Evolutionary conservation across 2,797 vertebrate genomes (phyloP), one percentile per base, ranked within the genome.

Genomic region (Liasis olivaceus): DNA sequence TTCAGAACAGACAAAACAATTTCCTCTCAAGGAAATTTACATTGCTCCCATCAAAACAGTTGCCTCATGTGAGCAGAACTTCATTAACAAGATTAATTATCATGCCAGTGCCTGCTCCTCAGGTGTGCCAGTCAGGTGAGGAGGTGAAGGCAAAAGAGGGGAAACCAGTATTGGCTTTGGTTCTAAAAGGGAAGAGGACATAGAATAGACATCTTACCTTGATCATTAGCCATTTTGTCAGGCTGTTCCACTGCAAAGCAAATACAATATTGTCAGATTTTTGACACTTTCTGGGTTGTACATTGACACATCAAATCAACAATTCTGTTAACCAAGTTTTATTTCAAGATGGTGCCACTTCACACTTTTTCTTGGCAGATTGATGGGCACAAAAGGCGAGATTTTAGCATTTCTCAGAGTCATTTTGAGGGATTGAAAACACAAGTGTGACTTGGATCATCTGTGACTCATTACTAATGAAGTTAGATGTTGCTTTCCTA

Each of bases 151-250:
- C 87, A 77, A 91, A 95, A 89, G 64, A 72, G 59, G n/a, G 85
- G 17, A n/a, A 62, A 88, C 24, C 47, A 93, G 93, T 91, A 94
- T 88, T 1, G 92, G 66, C n/a, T 93, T 28, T 90, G 94, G 95
- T 90, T 89, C 84, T 42, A 31, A 90, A 8, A 66, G 47, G 62
- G 90, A 91, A 90, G 77, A 90, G n/a, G 89, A 96, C 88, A 95
- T 8, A 17, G 22, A 47, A 86, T 91, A 85, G 93, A 1, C 93
- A 95, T 93, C 93, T 42, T 98, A 99, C 98, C 98, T 98, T 99
- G 98, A 97, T 99, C 98, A 72, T 99, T 99, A 88, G 98, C 98
- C 98, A 99, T 99, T 97, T 98, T 99, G 98, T 99, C 98, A 93
- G 98, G 98, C 96, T 98, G 98, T 93, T 99, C 98, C 85, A 98